These are phyloP conservation scores for Ursus arctos DNA, from an alignment of 2,113 vertebrate genomes.

Conservation along the genomic window DNA sequence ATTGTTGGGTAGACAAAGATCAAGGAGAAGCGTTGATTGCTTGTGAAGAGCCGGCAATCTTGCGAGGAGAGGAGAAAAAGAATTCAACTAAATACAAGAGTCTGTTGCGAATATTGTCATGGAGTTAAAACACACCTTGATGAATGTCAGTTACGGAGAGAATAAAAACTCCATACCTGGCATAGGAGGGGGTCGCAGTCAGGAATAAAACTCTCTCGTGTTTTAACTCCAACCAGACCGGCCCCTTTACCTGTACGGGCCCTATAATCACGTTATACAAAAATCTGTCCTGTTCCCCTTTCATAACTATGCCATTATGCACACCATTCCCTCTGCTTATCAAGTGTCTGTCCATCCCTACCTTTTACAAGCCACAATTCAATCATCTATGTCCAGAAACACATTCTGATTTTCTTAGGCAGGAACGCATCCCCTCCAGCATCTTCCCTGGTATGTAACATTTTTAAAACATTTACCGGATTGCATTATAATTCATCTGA, in stretches of 20 bases:
- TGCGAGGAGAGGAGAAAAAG: not conserved
- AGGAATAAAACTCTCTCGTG: not conserved
- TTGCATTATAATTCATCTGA: not conserved
- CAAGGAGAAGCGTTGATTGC: not conserved
- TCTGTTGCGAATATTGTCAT: not conserved
- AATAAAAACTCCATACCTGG: not conserved
- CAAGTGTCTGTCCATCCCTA: not conserved
- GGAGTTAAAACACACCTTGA: conserved; percentile 17
- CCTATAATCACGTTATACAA: not conserved
- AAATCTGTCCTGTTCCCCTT: not conserved
- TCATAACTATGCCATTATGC: not conserved
- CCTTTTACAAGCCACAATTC: not conserved
- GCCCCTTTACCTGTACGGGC: not conserved
- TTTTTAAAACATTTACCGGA: not conserved
- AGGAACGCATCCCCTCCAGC: not conserved
- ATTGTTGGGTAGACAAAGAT: not conserved
- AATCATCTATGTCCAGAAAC: not conserved
- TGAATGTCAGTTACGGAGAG: not conserved
- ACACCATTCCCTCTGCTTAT: not conserved
- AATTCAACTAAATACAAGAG: not conserved
- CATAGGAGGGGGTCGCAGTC: not conserved
- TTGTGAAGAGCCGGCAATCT: not conserved
- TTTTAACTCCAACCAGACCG: not conserved
- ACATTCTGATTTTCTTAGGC: not conserved
- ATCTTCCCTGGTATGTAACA: not conserved